Percentiles rank a stretch among this genome's conserved stretches.
phyloP scores from a whole-genome alignment of 2,797 vertebrate species.

The Enteromius radiatus region DNA sequence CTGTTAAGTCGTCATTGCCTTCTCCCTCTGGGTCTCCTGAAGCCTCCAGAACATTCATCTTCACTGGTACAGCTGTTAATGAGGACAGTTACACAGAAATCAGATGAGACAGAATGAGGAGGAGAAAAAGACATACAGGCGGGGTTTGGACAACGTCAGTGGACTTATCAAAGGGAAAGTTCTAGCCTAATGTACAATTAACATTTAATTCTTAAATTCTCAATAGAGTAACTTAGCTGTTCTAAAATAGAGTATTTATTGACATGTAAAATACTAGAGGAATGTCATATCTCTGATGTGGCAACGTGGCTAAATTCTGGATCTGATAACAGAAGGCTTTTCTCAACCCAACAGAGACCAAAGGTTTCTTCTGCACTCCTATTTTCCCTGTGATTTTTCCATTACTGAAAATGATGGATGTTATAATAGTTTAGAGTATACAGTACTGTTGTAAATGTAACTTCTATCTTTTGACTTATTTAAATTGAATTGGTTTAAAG shows the following conservation, averaged over 20 bases:
- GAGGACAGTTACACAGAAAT: constrained; percentile 39
- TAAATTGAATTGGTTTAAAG: neutral
- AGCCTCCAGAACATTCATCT: constrained; percentile 83
- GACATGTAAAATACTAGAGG: neutral
- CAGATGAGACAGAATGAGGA: constrained; percentile 41
- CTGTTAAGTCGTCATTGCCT: constrained; percentile 83
- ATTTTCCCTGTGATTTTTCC: constrained; percentile 5
- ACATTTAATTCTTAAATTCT: neutral
- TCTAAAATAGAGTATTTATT: constrained; percentile 8
- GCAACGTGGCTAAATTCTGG: neutral
- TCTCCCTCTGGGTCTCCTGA: constrained; percentile 70
- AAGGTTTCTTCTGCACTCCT: constrained; percentile 72
- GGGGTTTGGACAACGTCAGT: neutral
- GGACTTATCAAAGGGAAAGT: neutral
- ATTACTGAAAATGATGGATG: neutral
- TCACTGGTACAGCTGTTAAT: constrained; percentile 65
- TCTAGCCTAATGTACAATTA: neutral
- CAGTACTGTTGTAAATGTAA: neutral
- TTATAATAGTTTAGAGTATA: neutral
- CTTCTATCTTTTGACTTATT: too few species aligned
- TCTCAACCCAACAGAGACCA: constrained; percentile 63
- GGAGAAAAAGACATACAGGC: constrained; percentile 17
- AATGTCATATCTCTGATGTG: neutral
- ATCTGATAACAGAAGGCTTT: constrained; percentile 45
- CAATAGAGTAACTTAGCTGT: neutral